Evolutionary conservation across 2,113 vertebrate species (phyloP).

Genomic region (Eclectus roratus): DNA sequence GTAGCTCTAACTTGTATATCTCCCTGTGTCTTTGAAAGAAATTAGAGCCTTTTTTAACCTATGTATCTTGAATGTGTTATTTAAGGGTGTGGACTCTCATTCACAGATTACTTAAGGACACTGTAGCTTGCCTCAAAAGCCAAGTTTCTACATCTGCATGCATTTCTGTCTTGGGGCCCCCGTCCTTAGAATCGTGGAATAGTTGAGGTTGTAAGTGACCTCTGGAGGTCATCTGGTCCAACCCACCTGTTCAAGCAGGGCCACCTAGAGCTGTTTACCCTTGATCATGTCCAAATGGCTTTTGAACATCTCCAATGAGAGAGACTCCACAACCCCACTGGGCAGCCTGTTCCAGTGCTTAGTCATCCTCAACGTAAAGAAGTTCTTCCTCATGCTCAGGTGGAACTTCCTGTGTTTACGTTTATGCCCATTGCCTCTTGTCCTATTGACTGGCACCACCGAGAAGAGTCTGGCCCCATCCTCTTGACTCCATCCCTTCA

Average conservation of each 20-base stretch:
- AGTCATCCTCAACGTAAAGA: background rate
- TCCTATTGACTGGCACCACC: background rate
- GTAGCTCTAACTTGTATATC: background rate
- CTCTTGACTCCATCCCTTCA: background rate
- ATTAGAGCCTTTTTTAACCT: background rate
- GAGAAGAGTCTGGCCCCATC: background rate
- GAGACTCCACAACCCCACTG: background rate
- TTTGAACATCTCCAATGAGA: background rate
- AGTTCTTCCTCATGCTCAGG: background rate
- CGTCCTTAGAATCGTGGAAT: background rate
- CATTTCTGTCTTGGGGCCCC: background rate
- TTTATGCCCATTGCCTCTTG: background rate
- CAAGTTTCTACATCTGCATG: background rate
- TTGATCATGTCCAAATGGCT: background rate
- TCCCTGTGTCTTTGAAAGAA: background rate
- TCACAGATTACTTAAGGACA: background rate
- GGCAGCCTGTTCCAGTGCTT: background rate
- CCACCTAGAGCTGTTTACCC: background rate
- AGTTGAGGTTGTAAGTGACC: background rate
- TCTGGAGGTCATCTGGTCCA: background rate
- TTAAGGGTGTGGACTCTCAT: background rate
- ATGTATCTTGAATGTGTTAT: background rate
- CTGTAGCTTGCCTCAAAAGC: background rate
- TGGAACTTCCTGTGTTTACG: background rate
- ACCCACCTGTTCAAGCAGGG: background rate